These are phyloP conservation scores for Oreochromis spilurus DNA, from an alignment of 2,113 vertebrate species.

Conservation along the genomic window DNA sequence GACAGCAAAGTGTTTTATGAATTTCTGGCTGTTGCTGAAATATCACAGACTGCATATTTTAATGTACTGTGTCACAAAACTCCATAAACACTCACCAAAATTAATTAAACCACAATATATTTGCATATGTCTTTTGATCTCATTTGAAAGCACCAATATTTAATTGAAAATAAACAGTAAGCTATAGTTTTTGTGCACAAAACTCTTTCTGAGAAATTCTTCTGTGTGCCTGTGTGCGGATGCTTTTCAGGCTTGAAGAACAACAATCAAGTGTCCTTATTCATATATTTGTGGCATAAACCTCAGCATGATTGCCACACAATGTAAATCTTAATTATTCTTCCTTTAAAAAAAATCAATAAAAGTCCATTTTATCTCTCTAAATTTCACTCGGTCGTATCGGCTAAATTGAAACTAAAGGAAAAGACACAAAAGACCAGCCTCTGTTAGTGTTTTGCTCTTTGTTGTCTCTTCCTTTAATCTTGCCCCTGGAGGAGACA, in stretches of 20 bases:
- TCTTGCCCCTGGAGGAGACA: conserved; percentile 55
- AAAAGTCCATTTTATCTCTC: neutral
- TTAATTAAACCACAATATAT: neutral
- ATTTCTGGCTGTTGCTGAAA: neutral
- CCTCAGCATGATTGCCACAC: neutral
- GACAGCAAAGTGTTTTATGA: neutral
- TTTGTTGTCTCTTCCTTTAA: conserved; percentile 42
- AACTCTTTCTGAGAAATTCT: neutral
- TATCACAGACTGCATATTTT: neutral
- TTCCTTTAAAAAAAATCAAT: neutral
- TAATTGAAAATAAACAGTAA: neutral
- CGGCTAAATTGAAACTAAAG: neutral
- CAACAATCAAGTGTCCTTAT: neutral
- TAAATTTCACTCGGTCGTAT: neutral
- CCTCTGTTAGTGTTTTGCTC: conserved; percentile 29
- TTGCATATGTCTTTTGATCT: neutral
- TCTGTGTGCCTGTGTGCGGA: neutral
- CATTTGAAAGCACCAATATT: neutral
- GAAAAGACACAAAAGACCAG: neutral
- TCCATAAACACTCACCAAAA: neutral
- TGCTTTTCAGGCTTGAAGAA: neutral
- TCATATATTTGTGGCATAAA: neutral
- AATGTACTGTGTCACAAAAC: neutral
- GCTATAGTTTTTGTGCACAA: neutral
- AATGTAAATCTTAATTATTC: neutral